These are phyloP conservation scores for Philopotamus ludificatus DNA, from an alignment of 1,140 invertebrate species.

Conservation along the genomic window DNA sequence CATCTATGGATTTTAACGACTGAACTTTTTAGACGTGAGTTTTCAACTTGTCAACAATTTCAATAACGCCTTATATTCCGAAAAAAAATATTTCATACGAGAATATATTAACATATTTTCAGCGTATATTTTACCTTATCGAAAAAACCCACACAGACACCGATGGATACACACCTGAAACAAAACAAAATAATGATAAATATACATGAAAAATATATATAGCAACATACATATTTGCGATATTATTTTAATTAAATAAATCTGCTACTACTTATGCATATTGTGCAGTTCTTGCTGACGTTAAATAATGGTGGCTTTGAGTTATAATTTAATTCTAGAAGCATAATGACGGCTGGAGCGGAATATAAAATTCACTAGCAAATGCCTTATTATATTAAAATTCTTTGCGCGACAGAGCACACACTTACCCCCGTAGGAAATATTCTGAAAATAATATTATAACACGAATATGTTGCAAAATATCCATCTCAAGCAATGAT, in stretches of 20 bases:
- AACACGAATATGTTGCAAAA: too few species aligned
- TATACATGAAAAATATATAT: background rate
- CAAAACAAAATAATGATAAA: background rate
- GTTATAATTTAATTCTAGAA: constrained; percentile 15
- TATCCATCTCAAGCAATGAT: too few species aligned
- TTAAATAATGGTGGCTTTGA: too few species aligned
- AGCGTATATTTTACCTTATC: too few species aligned
- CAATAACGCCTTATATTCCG: too few species aligned
- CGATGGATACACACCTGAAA: too few species aligned
- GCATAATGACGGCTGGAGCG: background rate
- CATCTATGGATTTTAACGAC: background rate
- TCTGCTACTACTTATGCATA: background rate
- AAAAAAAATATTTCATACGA: too few species aligned
- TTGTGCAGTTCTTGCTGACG: background rate
- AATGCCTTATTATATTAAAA: constrained; percentile 19
- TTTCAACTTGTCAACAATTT: too few species aligned
- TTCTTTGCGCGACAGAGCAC: constrained; percentile 13
- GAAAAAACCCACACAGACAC: too few species aligned
- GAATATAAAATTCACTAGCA: constrained; percentile 2
- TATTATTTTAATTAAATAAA: background rate
- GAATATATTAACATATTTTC: too few species aligned
- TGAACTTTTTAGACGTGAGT: background rate
- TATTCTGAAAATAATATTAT: too few species aligned
- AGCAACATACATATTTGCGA: background rate
- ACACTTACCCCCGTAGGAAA: background rate